Conservation (phyloP, 1,140 invertebrate species). For the Aphaenogaster ashmeadi region DNA sequence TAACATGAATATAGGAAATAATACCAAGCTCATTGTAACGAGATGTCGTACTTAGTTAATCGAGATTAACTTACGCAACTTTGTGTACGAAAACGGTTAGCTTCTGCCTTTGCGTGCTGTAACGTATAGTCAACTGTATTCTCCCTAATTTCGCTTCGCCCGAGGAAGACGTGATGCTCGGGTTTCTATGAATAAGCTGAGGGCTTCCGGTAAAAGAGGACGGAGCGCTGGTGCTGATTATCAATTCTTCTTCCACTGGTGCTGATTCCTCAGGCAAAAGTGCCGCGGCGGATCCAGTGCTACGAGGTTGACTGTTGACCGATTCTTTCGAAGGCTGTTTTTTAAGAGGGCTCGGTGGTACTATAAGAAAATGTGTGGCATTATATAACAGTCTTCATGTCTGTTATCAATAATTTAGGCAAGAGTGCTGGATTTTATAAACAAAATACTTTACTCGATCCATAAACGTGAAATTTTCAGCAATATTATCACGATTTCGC, state of each 20-base stretch:
- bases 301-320: slow-evolving; percentile 82
- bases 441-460: neutral
- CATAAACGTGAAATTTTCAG: neutral
- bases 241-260: slow-evolving; percentile 80
- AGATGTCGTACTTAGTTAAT: slow-evolving; percentile 47
- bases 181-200: slow-evolving; percentile 82
- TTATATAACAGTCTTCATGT: neutral
- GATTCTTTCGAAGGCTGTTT: slow-evolving; percentile 84
- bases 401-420: neutral
- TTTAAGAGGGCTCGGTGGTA: slow-evolving; percentile 81
- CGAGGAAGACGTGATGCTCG: slow-evolving; percentile 88
- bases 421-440: neutral
- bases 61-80: slow-evolving; percentile 91
- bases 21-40: neutral
- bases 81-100: slow-evolving; percentile 95
- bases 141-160: slow-evolving; percentile 92
- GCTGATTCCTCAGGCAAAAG: slow-evolving; percentile 70
- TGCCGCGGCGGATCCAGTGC: slow-evolving; percentile 73
- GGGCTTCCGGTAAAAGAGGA: slow-evolving; percentile 76
- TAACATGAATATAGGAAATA: neutral
- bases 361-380: slow-evolving; percentile 70
- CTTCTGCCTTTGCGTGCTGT: slow-evolving; percentile 93
- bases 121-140: slow-evolving; percentile 95
- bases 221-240: slow-evolving; percentile 61
- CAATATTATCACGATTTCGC: slow-evolving; percentile 18